Evolutionary conservation across 2,797 vertebrate genomes (phyloP).

Genomic region (Triplophysa yarkandensis): DNA sequence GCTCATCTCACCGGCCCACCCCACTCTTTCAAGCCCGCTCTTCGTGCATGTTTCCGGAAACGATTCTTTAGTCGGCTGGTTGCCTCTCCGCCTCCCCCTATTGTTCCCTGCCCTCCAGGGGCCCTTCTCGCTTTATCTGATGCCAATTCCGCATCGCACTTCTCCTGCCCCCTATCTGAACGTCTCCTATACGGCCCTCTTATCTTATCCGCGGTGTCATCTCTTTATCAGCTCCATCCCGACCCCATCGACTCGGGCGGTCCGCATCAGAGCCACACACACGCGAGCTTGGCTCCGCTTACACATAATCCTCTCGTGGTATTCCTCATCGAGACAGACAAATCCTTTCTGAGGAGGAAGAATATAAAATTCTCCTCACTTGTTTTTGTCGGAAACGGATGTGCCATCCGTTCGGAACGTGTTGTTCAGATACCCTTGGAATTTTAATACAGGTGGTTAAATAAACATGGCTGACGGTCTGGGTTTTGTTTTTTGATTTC

Average conservation of each 20-base stretch:
- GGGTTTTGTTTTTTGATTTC: conserved; percentile 33
- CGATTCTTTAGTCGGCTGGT: conserved; percentile 65
- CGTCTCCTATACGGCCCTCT: conserved; percentile 67
- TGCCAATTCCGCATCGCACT: conserved; percentile 55
- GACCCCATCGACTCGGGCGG: conserved; percentile 49
- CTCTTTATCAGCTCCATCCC: conserved; percentile 68
- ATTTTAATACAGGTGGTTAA: neutral
- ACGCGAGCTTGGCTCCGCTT: conserved; percentile 28
- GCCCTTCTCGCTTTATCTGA: conserved; percentile 60
- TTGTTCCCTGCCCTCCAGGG: conserved; percentile 61
- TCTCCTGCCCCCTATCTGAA: conserved; percentile 64
- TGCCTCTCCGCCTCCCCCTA: conserved; percentile 57
- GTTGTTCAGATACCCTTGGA: neutral
- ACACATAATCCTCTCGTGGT: conserved; percentile 35
- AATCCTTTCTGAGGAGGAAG: neutral
- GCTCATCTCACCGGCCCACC: conserved; percentile 59
- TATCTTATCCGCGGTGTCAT: conserved; percentile 75
- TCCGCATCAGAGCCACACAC: conserved; percentile 41
- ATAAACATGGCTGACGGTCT: conserved; percentile 2
- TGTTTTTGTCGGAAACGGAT: neutral
- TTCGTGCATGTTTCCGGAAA: conserved; percentile 72
- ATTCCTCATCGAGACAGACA: conserved; percentile 31
- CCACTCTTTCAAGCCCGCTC: conserved; percentile 62
- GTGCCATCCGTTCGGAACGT: neutral
- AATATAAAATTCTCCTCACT: neutral